Base-by-base conservation (phyloP, 2,797 vertebrate genomes). In the Cephalopachus bancanus region DNA sequence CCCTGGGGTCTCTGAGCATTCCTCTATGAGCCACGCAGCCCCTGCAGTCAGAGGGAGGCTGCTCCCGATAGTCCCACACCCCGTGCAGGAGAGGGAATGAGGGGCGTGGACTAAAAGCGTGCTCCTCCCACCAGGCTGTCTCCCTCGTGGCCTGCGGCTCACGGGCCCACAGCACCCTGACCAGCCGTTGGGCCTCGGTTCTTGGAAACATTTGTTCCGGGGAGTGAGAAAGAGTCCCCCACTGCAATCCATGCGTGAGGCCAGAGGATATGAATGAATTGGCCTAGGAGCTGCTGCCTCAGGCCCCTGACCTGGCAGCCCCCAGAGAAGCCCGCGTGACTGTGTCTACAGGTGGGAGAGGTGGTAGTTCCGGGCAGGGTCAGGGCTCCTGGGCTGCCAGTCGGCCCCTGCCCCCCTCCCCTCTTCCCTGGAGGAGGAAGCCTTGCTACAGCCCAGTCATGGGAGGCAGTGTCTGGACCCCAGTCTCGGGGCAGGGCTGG, bases 1-100 rank as follows among this genome's bases (percentile, higher is more conserved):
- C 67, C 44, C 81, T 84, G 65, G n/a, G 49, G 55, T 26, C 55
- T 74, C 67, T 14, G 16, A 69, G 69, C 2, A 0, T 60, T 75
- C 37, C 37, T 37, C 37, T 7, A 55, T 1, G n/a, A n/a, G 59
- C 0, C 6, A 57, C 22, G 28, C 0, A 1, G 49, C 49, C 57
- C n/a, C 83, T 28, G 16, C 7, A 7, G 33, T 37, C 65, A 51
- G 11, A 51, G 15, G 83, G 44, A 24, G 44, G n/a, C 51, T 79
- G 17, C n/a, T 30, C 30, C 20, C 5, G 30, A 14, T 10, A 30
- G 12, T 44, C 37, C 76, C 19, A 11, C 0, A 5, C 22, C 57
- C 49, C 7, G 51, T 53, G 17, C 11, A 55, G 59, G 49, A 78
- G 65, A 57, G 60, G 49, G 65, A 37, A 30, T 37, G 44, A 9